Percentiles rank a stretch among this genome's conserved stretches.
Conservation (phyloP, 1,140 invertebrate genomes). For the Cydia strobilella region DNA sequence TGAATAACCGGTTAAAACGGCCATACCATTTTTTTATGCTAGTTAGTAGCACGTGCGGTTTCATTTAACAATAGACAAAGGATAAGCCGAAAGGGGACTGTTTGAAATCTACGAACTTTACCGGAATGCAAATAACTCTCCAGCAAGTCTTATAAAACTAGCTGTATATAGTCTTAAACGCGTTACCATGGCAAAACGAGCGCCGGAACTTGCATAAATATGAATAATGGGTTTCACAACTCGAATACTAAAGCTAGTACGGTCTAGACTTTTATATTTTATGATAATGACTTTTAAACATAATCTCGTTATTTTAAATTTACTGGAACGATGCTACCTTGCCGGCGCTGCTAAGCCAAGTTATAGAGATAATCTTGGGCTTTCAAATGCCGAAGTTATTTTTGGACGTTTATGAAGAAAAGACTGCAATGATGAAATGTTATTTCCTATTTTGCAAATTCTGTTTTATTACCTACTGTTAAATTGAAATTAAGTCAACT, state of each 20-base stretch:
- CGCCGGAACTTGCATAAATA: conserved; percentile 53
- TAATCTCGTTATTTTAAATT: conserved; percentile 27
- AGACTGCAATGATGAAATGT: background rate
- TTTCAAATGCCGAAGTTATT: conserved; percentile 1
- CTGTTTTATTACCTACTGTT: too few species aligned
- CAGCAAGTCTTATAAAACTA: background rate
- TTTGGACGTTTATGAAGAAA: background rate
- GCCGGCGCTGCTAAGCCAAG: background rate
- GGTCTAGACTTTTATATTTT: conserved; percentile 30
- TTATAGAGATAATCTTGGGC: background rate
- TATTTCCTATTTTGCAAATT: too few species aligned
- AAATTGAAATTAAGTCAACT: too few species aligned
- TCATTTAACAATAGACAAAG: too few species aligned
- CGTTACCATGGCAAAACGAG: background rate
- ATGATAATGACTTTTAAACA: conserved; percentile 30
- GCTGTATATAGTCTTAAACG: background rate
- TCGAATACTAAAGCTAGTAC: conserved; percentile 44
- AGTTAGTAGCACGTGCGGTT: too few species aligned
- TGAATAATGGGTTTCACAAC: conserved; percentile 55
- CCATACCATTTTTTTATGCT: too few species aligned
- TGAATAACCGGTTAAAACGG: too few species aligned
- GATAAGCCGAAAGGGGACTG: too few species aligned
- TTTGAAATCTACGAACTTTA: too few species aligned
- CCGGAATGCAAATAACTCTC: background rate
- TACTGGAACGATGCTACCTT: conserved; percentile 15